Percentiles rank a stretch among this genome's conserved stretches.
Conservation (phyloP, 2,113 vertebrate species). For the Herpetotheres cachinnans region DNA sequence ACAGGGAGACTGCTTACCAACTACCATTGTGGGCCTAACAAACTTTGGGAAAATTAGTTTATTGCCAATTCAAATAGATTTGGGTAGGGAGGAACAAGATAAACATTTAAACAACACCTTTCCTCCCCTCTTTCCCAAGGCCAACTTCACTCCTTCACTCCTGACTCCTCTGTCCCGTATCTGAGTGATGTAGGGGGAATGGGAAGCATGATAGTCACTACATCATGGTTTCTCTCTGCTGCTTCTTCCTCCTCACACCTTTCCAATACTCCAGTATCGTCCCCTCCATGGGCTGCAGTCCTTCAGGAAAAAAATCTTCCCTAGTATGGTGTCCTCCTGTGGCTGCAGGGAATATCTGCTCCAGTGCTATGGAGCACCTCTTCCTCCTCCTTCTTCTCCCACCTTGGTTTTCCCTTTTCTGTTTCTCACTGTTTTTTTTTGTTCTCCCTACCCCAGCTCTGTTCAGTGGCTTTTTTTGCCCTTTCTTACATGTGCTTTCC, state of each 20-base stretch:
- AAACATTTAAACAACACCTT: not conserved
- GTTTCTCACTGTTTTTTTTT: not conserved
- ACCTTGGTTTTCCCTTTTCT: not conserved
- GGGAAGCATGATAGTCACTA: not conserved
- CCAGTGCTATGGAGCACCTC: not conserved
- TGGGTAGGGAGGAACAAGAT: not conserved
- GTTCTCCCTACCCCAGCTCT: not conserved
- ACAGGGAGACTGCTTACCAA: not conserved
- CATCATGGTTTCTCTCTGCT: not conserved
- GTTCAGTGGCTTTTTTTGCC: not conserved
- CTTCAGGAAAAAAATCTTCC: not conserved
- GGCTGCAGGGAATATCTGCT: not conserved
- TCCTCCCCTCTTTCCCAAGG: not conserved
- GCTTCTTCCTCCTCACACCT: not conserved
- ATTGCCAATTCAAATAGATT: not conserved
- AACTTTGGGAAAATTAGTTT: not conserved
- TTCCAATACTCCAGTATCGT: not conserved
- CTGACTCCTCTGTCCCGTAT: not conserved
- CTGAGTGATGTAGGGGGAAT: not conserved
- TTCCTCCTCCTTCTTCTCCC: not conserved
- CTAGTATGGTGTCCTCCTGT: fast-evolving
- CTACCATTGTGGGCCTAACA: not conserved
- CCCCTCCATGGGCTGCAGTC: not conserved
- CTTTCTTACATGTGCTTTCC: not conserved
- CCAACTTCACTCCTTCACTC: not conserved